Evolutionary conservation across 2,888 invertebrate genomes (phyloP).

Genomic region (Archips crataeganus): DNA sequence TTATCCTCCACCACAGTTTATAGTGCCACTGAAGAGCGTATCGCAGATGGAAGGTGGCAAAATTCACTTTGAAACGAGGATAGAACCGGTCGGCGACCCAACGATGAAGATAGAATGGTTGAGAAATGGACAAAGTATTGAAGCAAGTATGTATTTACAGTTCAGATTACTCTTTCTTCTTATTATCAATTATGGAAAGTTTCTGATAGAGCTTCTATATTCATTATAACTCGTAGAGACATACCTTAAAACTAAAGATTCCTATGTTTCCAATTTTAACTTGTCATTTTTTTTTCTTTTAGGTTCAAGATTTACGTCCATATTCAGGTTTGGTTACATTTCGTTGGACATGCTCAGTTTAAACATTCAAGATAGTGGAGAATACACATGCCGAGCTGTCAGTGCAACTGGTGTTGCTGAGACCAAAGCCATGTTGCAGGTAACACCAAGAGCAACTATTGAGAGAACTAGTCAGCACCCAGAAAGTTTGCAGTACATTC

Average conservation of each 20-base stretch:
- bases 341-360: conserved; percentile 96
- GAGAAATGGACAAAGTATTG: conserved; percentile 95
- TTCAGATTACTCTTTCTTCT: too few relatives aligned
- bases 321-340: conserved; percentile 99
- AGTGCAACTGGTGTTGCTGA: conserved; percentile 95
- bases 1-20: conserved; percentile 96
- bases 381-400: conserved; percentile 95
- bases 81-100: conserved; percentile 98
- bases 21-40: conserved; percentile 93
- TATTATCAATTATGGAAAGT: too few relatives aligned
- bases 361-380: conserved; percentile 94
- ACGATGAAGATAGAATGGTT: conserved; percentile 98
- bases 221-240: too few relatives aligned
- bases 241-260: too few relatives aligned
- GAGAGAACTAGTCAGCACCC: conserved; percentile 96
- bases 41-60: conserved; percentile 95
- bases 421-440: conserved; percentile 92
- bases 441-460: conserved; percentile 93
- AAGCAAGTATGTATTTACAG: conserved; percentile 91
- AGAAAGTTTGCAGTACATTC: conserved; percentile 95
- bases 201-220: too few relatives aligned
- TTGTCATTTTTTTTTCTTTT: conserved; percentile 48
- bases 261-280: background rate
- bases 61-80: conserved; percentile 98
- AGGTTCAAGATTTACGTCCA: conserved; percentile 98